Evolutionary conservation across 1,140 invertebrate species (phyloP).

Genomic region (Plutomurus gul): DNA sequence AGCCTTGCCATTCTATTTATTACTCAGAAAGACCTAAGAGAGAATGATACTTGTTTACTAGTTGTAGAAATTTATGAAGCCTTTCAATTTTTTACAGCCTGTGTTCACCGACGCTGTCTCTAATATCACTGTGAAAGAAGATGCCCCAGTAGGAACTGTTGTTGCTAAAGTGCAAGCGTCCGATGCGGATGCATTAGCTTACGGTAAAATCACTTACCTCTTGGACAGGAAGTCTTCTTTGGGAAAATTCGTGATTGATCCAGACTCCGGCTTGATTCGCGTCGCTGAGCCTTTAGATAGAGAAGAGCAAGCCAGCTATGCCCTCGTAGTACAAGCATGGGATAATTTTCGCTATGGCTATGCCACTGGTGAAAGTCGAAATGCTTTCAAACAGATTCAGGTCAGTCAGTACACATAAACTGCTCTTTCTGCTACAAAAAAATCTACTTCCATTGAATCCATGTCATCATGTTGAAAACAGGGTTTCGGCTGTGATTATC

Average conservation of each 20-base stretch:
- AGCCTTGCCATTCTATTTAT: too few species aligned
- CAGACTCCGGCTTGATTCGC: conserved; percentile 70
- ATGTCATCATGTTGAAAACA: too few species aligned
- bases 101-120: conserved; percentile 72
- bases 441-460: too few species aligned
- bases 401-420: neutral
- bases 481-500: too few species aligned
- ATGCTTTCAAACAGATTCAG: conserved; percentile 84
- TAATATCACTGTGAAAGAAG: conserved; percentile 76
- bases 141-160: conserved; percentile 72
- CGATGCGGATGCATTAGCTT: conserved; percentile 85
- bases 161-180: conserved; percentile 75
- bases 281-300: conserved; percentile 81
- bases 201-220: conserved; percentile 86
- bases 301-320: conserved; percentile 75
- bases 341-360: conserved; percentile 94
- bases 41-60: too few species aligned
- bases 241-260: conserved; percentile 82
- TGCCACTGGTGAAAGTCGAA: conserved; percentile 83
- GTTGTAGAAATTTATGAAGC: too few species aligned
- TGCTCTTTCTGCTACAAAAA: neutral
- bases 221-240: conserved; percentile 82
- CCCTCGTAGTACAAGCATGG: conserved; percentile 87
- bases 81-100: conserved; percentile 55
- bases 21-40: too few species aligned